Base-by-base conservation (phyloP, 2,113 vertebrate species). In the Rhabdornis inornatus region DNA sequence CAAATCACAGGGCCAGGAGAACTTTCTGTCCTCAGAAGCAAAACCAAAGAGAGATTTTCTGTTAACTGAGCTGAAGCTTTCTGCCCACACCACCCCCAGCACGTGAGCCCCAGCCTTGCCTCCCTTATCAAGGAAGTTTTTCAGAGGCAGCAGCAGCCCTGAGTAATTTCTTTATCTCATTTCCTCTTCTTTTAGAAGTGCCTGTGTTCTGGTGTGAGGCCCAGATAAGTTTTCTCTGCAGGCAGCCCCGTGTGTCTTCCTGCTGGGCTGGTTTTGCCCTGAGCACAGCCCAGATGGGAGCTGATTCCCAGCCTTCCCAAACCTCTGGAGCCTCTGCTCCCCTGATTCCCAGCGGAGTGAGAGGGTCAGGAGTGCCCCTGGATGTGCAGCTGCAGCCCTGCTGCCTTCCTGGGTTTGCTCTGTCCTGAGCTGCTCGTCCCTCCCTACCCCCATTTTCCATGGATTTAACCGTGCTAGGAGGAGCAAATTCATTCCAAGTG, bases 301-400 rank as follows among this genome's bases (percentile, higher is more conserved):
- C n/a, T 77, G n/a, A 80, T 55, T 25, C 30, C 63, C 44, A 45
- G 10, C 49, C 25, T 94, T 50, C 83, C 87, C 89, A 79, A 75
- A 42, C 15, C 44, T 52, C 35, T 7, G 80, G 60, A 71, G 40
- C 13, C 90, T 80, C 63, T 92, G 71, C 68, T 42, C 52, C 74
- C 27, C 31, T 42, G 77, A 82, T 75, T 52, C 37, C 37, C 1
- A 1, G 37, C 0, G 1, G 9, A 28, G 25, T 0, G 2, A 44
- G 64, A 61, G 20, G 53, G 22, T 4, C 3, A 5, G 69, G 30
- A 33, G 27, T 25, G 27, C 11, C 61, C 61, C 76, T 5, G 6
- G 68, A 14, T 1, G 1, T 13, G 33, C 33, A 87, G 30, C 40
- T 39, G 0, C 6, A 6, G 5, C 57, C n/a, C 30, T 39, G 65